Base-by-base conservation (phyloP, 2,888 invertebrate genomes). In the Ceramica pisi region DNA sequence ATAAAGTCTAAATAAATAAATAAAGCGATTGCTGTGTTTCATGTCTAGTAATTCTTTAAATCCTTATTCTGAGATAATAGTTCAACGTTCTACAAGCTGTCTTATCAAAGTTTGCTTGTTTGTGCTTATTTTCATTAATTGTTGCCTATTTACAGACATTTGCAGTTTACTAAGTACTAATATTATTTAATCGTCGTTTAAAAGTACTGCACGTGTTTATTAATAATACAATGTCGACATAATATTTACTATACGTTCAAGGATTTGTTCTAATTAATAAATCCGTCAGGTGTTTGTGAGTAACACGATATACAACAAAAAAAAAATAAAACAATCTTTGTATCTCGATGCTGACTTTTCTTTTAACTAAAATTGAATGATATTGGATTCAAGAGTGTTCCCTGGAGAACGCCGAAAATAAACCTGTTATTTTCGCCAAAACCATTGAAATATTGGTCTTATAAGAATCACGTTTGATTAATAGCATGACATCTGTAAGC, bases 191-290 rank as follows among this genome's bases (percentile, higher is more conserved):
- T 53, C 44, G 14, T 57, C 38, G 44, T 65, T 74, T 61, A 65
- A 44, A 9, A 62, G 26, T 35, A n/a, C 26, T 70, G 80, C 70
- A 80, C 78, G 78, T 80, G 80, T 66, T 66, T 79, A 68, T 66
- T 79, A 68, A 75, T 78, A 2, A 64, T 51, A 31, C 60, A 46
- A 46, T 65, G 51, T 51, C 12, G 19, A 65, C n/a, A n/a, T 19
- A 35, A 5, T 44, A 75, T 19, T 44, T 48, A 38, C 38, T 62
- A 68, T 23, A 35, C 16, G 50, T 62, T 75, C 75, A 78, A 78
- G 75, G 75, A 75, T 69, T 66, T 75, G 23, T 65, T 48, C 46
- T 50, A 31, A 75, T 69, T 57, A 64, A 21, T 44, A 74, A 63
- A 62, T 78, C 71, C 53, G 60, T 64, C 67, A 73, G 63, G 67